Evolutionary conservation across 2,888 invertebrate genomes (phyloP).

Genomic region (Ectobius pallidus): DNA sequence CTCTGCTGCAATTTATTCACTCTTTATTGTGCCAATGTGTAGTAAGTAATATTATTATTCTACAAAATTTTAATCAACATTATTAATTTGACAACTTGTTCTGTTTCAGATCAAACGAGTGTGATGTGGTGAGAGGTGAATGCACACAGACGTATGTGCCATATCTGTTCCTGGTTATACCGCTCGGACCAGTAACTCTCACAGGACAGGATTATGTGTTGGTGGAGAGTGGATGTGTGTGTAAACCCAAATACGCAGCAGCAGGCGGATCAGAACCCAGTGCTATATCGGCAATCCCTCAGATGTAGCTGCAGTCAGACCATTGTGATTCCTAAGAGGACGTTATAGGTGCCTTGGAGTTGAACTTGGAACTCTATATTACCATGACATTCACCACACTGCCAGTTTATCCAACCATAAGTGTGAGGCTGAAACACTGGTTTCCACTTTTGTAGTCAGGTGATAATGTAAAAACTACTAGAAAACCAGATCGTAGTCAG

Average conservation of each 20-base stretch:
- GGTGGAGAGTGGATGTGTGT: constrained; percentile 93
- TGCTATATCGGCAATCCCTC: constrained; percentile 36
- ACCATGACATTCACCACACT: not conserved
- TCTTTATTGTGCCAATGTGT: no score
- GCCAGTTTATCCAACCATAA: not conserved
- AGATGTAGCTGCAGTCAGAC: not conserved
- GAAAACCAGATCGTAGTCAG: not conserved
- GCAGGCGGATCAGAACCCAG: constrained; percentile 19
- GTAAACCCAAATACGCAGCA: constrained; percentile 65
- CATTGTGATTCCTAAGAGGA: not conserved
- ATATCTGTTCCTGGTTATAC: constrained; percentile 88
- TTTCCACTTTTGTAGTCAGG: not conserved
- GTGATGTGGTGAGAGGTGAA: constrained; percentile 86
- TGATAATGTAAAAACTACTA: not conserved
- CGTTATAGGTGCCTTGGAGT: not conserved
- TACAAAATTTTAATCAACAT: no score
- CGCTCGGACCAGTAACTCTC: constrained; percentile 86
- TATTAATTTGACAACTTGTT: no score
- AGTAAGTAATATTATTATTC: no score
- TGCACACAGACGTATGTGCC: constrained; percentile 93
- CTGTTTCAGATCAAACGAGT: constrained; percentile 80
- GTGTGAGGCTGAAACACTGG: not conserved
- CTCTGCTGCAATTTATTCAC: no score
- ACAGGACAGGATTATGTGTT: constrained; percentile 95
- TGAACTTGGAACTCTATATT: not conserved